A percentile compares a stretch with the other conserved stretches of the same genome.
Evolutionary conservation across 2,113 vertebrate genomes (phyloP).

Genomic region (Dromiciops gliroides): DNA sequence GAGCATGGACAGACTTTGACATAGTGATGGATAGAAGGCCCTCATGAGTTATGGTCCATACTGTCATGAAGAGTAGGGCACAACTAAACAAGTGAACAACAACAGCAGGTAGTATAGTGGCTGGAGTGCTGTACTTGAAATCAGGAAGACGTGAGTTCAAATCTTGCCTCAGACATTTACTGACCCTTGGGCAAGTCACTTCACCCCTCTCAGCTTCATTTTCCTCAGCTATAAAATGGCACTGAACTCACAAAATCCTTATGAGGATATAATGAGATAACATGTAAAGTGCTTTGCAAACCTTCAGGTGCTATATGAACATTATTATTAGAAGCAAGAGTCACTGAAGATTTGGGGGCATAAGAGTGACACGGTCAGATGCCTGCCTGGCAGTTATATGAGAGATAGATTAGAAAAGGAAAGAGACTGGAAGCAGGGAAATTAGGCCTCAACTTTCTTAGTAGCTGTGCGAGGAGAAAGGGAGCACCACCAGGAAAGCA

Average conservation of each 20-base stretch:
- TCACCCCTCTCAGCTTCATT: not conserved
- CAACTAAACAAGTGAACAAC: not conserved
- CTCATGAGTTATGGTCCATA: not conserved
- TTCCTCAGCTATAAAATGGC: not conserved
- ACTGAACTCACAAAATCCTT: not conserved
- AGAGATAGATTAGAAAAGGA: too few relatives aligned
- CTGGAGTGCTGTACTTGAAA: not conserved
- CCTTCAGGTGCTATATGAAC: not conserved
- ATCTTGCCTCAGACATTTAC: not conserved
- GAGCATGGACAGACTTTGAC: not conserved
- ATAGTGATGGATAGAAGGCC: not conserved
- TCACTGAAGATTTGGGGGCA: not conserved
- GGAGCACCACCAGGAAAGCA: not conserved
- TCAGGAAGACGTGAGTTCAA: not conserved
- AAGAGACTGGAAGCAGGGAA: too few relatives aligned
- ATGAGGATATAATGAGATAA: not conserved
- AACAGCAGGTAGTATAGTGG: not conserved
- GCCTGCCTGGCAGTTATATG: not conserved
- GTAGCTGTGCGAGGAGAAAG: not conserved
- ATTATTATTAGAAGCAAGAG: not conserved
- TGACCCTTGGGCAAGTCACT: not conserved
- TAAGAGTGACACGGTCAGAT: not conserved
- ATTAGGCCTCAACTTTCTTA: not conserved
- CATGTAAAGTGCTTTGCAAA: not conserved
- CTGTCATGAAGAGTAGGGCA: not conserved